These are phyloP conservation scores for Riparia riparia DNA, from an alignment of 2,113 vertebrate genomes.

Conservation along the genomic window DNA sequence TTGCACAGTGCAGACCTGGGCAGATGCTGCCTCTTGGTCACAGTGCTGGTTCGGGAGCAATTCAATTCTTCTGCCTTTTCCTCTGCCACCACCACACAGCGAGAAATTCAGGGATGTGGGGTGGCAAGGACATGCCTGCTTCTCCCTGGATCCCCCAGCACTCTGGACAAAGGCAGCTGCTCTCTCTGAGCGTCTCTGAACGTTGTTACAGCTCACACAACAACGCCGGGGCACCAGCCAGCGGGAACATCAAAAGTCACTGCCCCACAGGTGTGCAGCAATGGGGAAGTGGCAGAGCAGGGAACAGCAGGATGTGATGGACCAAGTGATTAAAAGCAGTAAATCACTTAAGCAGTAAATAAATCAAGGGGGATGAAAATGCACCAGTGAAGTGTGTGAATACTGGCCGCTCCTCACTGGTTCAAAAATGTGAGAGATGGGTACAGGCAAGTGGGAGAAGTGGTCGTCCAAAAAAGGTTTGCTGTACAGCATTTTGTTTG, in stretches of 20 bases:
- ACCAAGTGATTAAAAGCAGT: background rate
- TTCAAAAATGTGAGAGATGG: background rate
- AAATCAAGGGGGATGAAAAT: background rate
- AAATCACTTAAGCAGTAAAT: background rate
- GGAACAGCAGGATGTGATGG: background rate
- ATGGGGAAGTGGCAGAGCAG: background rate
- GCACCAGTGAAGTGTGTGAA: background rate
- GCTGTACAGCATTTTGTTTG: background rate
- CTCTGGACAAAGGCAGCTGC: background rate
- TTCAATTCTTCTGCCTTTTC: background rate
- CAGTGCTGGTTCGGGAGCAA: fast-evolving
- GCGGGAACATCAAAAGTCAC: background rate
- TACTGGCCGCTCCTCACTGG: background rate
- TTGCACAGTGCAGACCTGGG: too few species aligned
- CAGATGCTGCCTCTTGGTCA: background rate
- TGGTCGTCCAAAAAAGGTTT: background rate
- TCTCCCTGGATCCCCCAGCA: background rate
- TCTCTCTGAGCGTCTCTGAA: background rate
- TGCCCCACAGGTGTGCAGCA: fast-evolving
- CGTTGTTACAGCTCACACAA: background rate
- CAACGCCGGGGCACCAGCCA: fast-evolving
- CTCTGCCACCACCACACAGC: fast-evolving
- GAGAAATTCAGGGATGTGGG: background rate
- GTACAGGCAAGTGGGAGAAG: background rate
- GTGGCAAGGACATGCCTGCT: background rate